phyloP scores from a whole-genome alignment of 2,888 invertebrate species.

The Mamestra brassicae region DNA sequence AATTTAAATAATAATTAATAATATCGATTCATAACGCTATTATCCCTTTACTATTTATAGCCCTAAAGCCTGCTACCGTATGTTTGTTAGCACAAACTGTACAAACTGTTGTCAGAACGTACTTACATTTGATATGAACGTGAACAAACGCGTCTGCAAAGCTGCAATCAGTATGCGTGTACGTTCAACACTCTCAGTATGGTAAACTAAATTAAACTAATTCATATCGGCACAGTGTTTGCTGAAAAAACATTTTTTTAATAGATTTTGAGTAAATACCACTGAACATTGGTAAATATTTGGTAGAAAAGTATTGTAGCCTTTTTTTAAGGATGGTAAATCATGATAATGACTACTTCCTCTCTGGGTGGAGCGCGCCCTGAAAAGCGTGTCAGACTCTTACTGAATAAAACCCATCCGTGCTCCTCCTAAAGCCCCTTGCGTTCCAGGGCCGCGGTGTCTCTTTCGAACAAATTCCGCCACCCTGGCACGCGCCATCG shows the following conservation, averaged over 20 bases:
- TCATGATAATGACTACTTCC: too few relatives aligned
- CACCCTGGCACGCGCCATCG: too few relatives aligned
- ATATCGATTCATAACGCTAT: neutral
- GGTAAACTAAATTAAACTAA: slow-evolving; percentile 27
- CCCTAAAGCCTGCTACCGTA: neutral
- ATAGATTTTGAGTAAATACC: neutral
- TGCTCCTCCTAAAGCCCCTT: too few relatives aligned
- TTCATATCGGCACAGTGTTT: neutral
- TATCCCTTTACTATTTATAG: neutral
- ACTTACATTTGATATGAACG: slow-evolving; percentile 22
- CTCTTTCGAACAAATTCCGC: too few relatives aligned
- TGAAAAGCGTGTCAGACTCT: too few relatives aligned
- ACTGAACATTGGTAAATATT: neutral
- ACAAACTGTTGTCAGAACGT: neutral
- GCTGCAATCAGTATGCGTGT: slow-evolving; percentile 54
- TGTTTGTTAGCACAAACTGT: slow-evolving; percentile 6
- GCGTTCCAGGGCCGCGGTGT: too few relatives aligned
- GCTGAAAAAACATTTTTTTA: neutral
- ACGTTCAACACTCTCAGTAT: slow-evolving; percentile 25
- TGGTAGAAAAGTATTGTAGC: neutral
- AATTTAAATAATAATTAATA: neutral
- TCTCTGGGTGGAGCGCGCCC: too few relatives aligned
- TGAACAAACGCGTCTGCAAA: slow-evolving; percentile 26
- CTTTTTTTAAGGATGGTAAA: too few relatives aligned
- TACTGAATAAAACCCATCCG: too few relatives aligned